Base-by-base conservation (phyloP, 2,113 vertebrate genomes). In the Pollimyrus isidori region DNA sequence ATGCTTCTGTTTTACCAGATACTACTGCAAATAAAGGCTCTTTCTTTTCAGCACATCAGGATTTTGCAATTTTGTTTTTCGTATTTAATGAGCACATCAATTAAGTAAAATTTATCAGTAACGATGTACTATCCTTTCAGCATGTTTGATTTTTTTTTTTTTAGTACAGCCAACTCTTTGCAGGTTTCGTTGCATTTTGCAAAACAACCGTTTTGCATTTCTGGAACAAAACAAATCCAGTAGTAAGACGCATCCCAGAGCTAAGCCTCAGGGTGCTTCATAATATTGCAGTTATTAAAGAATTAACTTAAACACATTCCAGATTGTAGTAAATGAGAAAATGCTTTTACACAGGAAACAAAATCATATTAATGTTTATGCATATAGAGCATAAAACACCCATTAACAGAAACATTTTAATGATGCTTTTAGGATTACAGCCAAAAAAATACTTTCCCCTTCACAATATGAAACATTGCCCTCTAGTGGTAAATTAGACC, bases 401-500 rank as follows among this genome's bases (percentile, higher is more conserved):
- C 15, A 87, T 62, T 17, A 45, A 87, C 49, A 35, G 17, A 56
- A 52, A 56, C 49, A 87, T 84, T 87, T 87, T 39, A 42, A 87
- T 39, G 35, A 62, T 53, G 69, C 30, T 82, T 52, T 48, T 39
- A 88, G 48, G 42, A 84, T 48, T 23, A 45, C 42, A 46, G 48
- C 7, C 1, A 5, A 84, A n/a, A 84, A 23, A 6, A 46, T 3
- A 21, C 21, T n/a, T 84, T 46, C 21, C 39, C 39, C 39, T n/a
- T 84, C 45, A 84, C 82, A n/a, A 84, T 46, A 35, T 76, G 26
- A 30, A 88, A 88, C 30, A 82, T 69, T 50, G 26, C 69, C 88
- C 88, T 82, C 88, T 88, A 88, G 48, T 88, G 88, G 69, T 88
- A 80, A 35, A 15, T 87, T 50, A 53, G 30, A 87, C 13, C 48